Evolutionary conservation across 1,140 invertebrate genomes (phyloP), one percentile per base, ranked within the genome.

Genomic region (Bombyx mandarina): DNA sequence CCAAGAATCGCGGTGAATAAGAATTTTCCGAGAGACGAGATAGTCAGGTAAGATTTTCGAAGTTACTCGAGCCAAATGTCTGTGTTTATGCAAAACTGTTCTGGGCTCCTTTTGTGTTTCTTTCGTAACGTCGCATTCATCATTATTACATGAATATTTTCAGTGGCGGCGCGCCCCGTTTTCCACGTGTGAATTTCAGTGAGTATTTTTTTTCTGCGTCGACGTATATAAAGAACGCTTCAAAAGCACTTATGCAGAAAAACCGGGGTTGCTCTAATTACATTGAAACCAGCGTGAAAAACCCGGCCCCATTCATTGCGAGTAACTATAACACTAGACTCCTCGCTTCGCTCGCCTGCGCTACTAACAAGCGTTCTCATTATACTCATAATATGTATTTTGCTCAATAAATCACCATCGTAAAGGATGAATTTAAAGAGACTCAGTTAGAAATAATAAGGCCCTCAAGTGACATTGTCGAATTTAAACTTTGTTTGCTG

Each of bases 261-360:
- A 79, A 68, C 67, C 56, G 59, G 66, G 64, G 65, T 60, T 61
- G 72, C 68, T 69, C 75, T 82, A 82, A 82, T 80, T 82, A 80
- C 72, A 82, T 77, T 77, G 75, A 77, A 74, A 63, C 64, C 64
- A 67, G 64, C 63, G 64, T 73, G 69, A 82, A 79, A 77, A 70
- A 63, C 70, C 54, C 43, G 56, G 58, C 57, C 52, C 60, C 69
- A 73, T 79, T 79, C 75, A 79, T 71, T 58, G 63, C 67, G 50
- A 45, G 12, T 47, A 57, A 57, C 60, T 61, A 61, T 61, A 57
- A 43, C 47, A 35, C 59, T 56, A 52, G 56, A 56, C 50, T 52
- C 60, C 63, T 63, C 61, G 58, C 61, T 63, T 57, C 60, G 42
- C 9, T 2, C 44, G 42, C 43, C 7, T 45, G 52, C 42, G n/a